These are phyloP conservation scores for Drosophila yakuba DNA, from an alignment of 1,140 invertebrate species.

Conservation along the genomic window DNA sequence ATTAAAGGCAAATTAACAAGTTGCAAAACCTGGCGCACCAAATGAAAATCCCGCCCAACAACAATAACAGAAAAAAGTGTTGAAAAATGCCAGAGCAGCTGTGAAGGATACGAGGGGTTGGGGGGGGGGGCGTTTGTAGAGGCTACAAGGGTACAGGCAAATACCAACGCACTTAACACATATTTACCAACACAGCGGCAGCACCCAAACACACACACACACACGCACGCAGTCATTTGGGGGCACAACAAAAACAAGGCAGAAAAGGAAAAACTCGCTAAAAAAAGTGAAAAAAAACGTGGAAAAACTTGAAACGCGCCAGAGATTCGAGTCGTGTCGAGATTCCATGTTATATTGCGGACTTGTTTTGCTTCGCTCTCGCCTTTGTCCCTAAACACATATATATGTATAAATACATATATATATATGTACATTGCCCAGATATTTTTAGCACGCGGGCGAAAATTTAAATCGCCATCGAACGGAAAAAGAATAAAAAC, in stretches of 20 bases:
- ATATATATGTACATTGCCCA: slow-evolving; percentile 18
- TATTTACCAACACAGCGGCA: slow-evolving; percentile 64
- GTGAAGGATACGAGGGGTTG: slow-evolving; percentile 15
- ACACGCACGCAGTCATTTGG: slow-evolving; percentile 28
- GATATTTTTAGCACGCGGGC: slow-evolving; percentile 73
- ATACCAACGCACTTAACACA: slow-evolving; percentile 82
- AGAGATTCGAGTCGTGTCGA: slow-evolving; percentile 66
- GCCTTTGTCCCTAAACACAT: slow-evolving; percentile 12
- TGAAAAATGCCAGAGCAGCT: slow-evolving; percentile 74
- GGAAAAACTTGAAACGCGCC: slow-evolving; percentile 63
- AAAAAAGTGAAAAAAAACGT: slow-evolving; percentile 26
- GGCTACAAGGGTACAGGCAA: slow-evolving; percentile 47
- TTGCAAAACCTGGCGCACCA: slow-evolving; percentile 46
- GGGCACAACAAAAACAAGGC: slow-evolving; percentile 36
- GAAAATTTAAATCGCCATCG: slow-evolving; percentile 71
- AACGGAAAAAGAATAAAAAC: slow-evolving; percentile 25
- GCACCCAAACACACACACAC: slow-evolving; percentile 15
- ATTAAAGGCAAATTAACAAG: slow-evolving; percentile 72
- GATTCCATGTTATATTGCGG: slow-evolving; percentile 49
- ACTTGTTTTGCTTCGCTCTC: slow-evolving; percentile 46
- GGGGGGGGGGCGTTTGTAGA: background rate
- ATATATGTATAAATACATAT: background rate
- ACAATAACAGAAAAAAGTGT: slow-evolving; percentile 67
- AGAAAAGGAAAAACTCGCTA: slow-evolving; percentile 40
- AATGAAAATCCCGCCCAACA: slow-evolving; percentile 54